phyloP scores from a whole-genome alignment of 2,113 vertebrate species.

The Hylia prasina region DNA sequence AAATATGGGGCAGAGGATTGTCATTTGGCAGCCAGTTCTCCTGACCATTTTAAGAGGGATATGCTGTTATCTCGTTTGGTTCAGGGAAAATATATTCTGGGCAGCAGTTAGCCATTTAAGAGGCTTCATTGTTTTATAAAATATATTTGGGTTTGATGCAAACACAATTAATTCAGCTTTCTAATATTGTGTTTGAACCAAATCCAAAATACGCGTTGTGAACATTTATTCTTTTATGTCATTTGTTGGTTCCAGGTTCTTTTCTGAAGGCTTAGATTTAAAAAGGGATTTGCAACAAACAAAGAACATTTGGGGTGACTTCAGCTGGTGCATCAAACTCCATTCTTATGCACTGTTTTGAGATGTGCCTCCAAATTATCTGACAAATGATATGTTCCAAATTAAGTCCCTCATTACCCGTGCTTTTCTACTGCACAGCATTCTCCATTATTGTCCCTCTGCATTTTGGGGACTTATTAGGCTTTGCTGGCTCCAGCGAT shows the following conservation, averaged over 20 bases:
- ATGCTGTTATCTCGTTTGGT: conserved; percentile 35
- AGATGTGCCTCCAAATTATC: conserved; percentile 51
- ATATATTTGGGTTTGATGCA: conserved; percentile 60
- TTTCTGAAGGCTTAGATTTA: conserved; percentile 21
- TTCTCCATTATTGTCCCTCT: not conserved
- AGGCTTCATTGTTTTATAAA: conserved; percentile 56
- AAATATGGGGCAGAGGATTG: conserved; percentile 21
- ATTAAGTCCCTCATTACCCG: conserved; percentile 35
- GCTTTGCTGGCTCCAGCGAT: not conserved
- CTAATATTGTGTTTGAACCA: conserved; percentile 51
- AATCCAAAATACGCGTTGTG: conserved; percentile 3
- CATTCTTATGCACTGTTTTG: conserved; percentile 13
- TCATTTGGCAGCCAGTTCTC: conserved; percentile 40
- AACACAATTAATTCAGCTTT: conserved; percentile 52
- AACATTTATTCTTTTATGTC: conserved; percentile 27
- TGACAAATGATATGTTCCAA: conserved; percentile 43
- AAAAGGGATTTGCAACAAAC: conserved; percentile 34
- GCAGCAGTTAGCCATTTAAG: conserved; percentile 48
- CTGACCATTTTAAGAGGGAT: conserved; percentile 48
- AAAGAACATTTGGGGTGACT: conserved; percentile 36
- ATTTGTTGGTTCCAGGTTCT: conserved; percentile 29
- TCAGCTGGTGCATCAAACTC: conserved; percentile 50
- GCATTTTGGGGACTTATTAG: not conserved
- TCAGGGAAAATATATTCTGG: conserved; percentile 48
- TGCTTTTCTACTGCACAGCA: not conserved